Conservation (phyloP, 2,797 vertebrate species). For the Corythornis leucogaster region DNA sequence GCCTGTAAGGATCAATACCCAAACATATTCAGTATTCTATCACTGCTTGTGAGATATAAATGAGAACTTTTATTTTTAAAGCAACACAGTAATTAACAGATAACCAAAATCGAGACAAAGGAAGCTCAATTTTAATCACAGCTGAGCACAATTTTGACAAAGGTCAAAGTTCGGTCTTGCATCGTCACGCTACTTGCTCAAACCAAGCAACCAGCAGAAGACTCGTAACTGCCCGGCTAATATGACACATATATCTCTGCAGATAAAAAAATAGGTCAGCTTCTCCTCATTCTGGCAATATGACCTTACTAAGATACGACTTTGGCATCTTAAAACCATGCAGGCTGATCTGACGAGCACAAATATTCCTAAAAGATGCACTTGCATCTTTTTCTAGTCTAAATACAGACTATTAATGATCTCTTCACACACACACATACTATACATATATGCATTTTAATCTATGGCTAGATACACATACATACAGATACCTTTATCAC, state of each 20-base stretch:
- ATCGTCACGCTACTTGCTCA: constrained; percentile 43
- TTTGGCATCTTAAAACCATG: constrained; percentile 66
- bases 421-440: constrained; percentile 27
- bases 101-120: background rate
- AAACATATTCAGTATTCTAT: background rate
- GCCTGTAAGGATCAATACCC: background rate
- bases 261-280: constrained; percentile 75
- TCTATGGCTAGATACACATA: background rate
- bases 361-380: constrained; percentile 35
- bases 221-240: constrained; percentile 31
- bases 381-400: background rate
- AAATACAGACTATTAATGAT: background rate
- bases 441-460: background rate
- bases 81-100: constrained; percentile 44
- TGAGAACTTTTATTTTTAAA: background rate
- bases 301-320: constrained; percentile 73
- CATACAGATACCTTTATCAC: constrained; percentile 90
- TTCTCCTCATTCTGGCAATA: constrained; percentile 66
- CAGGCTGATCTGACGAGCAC: constrained; percentile 27
- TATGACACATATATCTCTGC: constrained; percentile 69
- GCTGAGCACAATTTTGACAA: constrained; percentile 23
- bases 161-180: constrained; percentile 71
- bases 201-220: constrained; percentile 28
- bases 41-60: background rate
- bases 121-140: constrained; percentile 22